Evolutionary conservation across 2,797 vertebrate genomes (phyloP), one percentile per base, ranked within the genome.

Genomic region (Brotogeris chrysoptera): DNA sequence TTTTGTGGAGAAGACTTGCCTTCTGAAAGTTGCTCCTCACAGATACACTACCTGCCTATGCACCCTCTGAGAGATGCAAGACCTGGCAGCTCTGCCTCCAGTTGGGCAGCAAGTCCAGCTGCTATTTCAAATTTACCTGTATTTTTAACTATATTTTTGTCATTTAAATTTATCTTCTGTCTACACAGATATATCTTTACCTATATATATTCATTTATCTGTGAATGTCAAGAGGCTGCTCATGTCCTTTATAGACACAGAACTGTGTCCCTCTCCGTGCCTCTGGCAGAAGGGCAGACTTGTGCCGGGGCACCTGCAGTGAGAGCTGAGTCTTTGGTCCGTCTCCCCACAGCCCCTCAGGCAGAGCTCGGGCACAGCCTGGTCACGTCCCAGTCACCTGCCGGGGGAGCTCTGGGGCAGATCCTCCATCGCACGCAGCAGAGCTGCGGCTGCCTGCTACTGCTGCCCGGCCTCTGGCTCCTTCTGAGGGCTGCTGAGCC

Each of bases 401-500:
- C 59, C 6, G 16, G 80, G 84, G 23, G 89, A 93, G 87, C 39
- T 94, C 83, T 71, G 72, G 39, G 14, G 47, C 63, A 36, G 72
- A 70, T 84, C 52, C 78, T 71, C 46, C 52, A 88, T 19, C 53
- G 46, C 55, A 80, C 55, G 0, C 38, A 49, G 73, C 55, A 57
- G 55, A 57, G 44, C 50, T 65, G 53, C 6, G 49, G 44, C 72
- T 95, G 68, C 49, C 82, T 77, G 15, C 44, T 44, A 7, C 49
- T 77, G 61, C 86, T 95, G 92, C 60, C 63, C 83, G 93, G 74
- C 84, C 94, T 93, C 66, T 94, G 93, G 92, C 49, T 92, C 61
- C 85, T 96, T 72, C 87, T 73, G 65, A 64, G 68, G 81, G 52
- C 60, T 34, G 39, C 77, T 76, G 82, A 90, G 61, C 60, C 49